Evolutionary conservation across 2,888 invertebrate species (phyloP), one percentile per base, ranked within the genome.

Genomic region (Drosophila nigricruria): DNA sequence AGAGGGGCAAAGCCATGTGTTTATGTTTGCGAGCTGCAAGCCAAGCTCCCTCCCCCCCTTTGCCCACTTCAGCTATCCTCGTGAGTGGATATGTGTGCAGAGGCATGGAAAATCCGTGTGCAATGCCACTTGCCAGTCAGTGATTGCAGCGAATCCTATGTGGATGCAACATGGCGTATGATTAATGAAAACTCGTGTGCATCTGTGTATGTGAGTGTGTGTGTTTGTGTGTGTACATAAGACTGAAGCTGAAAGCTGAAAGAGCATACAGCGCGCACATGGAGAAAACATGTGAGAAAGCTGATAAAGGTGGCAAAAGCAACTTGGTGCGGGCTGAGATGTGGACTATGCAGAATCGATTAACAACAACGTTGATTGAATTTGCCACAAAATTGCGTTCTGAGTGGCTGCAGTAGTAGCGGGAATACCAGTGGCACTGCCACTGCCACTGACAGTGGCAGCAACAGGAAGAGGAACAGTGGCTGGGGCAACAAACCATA

Each of bases 81-180:
- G 40, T 53, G 69, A 70, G 77, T 50, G 45, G 60, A 71, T 53
- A 59, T 59, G 58, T 73, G 75, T 78, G 73, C 88, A 87, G 81
- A 66, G 67, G 75, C 80, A 84, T 84, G 84, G 84, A 87, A 87
- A 84, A 84, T 80, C 79, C 77, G 72, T 79, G 81, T 81, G 87
- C 87, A 79, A 64, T 72, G 76, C 67, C 82, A 82, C 82, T 76
- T 73, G 76, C 70, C 69, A 79, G 71, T 61, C 75, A 78, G 47
- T 75, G 79, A 79, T 73, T 79, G 69, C 79, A 78, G 16, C 50
- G 70, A 57, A 54, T 73, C 32, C 58, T 82, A 59, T 87, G 76
- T 81, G 84, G 57, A 63, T 77, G 77, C 83, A 86, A 75, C 84
- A 79, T 77, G 81, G 88, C 83, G 83, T 83, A 86, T 83, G 83